Evolutionary conservation across 2,113 vertebrate species (phyloP).

Genomic region (Phainopepla nitens): DNA sequence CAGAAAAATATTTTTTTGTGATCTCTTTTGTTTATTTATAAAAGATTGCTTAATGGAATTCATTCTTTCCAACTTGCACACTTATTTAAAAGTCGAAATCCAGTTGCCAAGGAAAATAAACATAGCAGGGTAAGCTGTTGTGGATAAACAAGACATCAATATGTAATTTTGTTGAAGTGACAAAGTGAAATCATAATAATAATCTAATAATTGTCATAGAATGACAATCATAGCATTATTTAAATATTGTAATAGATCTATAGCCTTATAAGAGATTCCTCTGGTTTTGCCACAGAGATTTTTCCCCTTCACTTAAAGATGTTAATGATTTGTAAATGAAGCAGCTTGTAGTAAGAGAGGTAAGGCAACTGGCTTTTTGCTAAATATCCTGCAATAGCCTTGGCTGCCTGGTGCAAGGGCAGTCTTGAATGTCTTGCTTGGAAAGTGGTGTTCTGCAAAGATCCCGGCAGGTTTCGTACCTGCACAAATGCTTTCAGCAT

Average conservation of each 20-base stretch:
- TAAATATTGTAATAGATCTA: neutral
- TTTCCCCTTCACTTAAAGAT: neutral
- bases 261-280: neutral
- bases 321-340: neutral
- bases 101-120: conserved; percentile 27
- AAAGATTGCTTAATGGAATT: conserved; percentile 34
- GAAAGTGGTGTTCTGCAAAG: neutral
- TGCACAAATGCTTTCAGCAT: neutral
- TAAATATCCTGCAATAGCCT: neutral
- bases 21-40: conserved; percentile 33
- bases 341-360: neutral
- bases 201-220: neutral
- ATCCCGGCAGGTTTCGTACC: neutral
- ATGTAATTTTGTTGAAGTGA: neutral
- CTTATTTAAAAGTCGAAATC: conserved; percentile 12
- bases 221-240: neutral
- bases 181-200: conserved; percentile 29
- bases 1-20: neutral
- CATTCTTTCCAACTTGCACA: neutral
- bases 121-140: neutral
- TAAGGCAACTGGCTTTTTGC: neutral
- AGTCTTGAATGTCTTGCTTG: neutral
- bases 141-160: conserved; percentile 5
- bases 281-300: neutral
- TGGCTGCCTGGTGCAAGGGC: neutral